Conservation (phyloP, 2,888 invertebrate species). For the Gnatocerus cornutus region DNA sequence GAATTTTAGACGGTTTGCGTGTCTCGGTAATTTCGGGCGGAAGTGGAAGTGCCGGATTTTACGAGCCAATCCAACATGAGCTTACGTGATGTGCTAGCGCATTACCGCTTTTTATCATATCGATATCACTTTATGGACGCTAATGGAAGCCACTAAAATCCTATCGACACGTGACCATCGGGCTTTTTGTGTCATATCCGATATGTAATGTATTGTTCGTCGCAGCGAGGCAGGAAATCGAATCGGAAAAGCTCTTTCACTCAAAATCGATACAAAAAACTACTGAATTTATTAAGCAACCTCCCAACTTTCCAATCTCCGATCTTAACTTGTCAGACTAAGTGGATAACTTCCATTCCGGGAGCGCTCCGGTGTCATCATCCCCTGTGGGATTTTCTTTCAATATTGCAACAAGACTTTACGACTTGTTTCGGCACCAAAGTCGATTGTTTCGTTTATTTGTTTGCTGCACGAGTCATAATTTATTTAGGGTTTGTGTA, state of each 20-base stretch:
- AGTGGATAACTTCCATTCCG: slow-evolving; percentile 41
- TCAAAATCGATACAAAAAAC: too few species aligned
- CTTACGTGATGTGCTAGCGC: slow-evolving; percentile 44
- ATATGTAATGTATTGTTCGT: slow-evolving; percentile 30
- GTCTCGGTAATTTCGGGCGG: slow-evolving; percentile 46
- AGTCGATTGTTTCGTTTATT: slow-evolving; percentile 54
- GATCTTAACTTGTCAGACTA: slow-evolving; percentile 40
- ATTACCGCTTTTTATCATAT: slow-evolving; percentile 48
- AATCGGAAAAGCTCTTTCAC: slow-evolving; percentile 33
- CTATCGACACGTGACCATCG: slow-evolving; percentile 49
- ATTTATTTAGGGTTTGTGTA: slow-evolving; percentile 58
- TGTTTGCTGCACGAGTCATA: slow-evolving; percentile 58
- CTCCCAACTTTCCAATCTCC: not conserved
- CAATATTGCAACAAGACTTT: slow-evolving; percentile 15
- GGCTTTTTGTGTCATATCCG: slow-evolving; percentile 45
- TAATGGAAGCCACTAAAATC: slow-evolving; percentile 43
- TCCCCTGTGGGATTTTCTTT: slow-evolving; percentile 25
- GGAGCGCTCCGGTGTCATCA: slow-evolving; percentile 5
- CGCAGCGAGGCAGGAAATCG: slow-evolving; percentile 29
- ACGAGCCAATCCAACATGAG: slow-evolving; percentile 45
- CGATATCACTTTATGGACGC: slow-evolving; percentile 47
- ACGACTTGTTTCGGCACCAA: too few species aligned
- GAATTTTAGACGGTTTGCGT: slow-evolving; percentile 48
- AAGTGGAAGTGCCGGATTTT: slow-evolving; percentile 49
- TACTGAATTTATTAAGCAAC: not conserved